A percentile compares a stretch with the other conserved stretches of the same genome.
Evolutionary conservation across 2,797 vertebrate species (phyloP).

Genomic region (Argya squamiceps): DNA sequence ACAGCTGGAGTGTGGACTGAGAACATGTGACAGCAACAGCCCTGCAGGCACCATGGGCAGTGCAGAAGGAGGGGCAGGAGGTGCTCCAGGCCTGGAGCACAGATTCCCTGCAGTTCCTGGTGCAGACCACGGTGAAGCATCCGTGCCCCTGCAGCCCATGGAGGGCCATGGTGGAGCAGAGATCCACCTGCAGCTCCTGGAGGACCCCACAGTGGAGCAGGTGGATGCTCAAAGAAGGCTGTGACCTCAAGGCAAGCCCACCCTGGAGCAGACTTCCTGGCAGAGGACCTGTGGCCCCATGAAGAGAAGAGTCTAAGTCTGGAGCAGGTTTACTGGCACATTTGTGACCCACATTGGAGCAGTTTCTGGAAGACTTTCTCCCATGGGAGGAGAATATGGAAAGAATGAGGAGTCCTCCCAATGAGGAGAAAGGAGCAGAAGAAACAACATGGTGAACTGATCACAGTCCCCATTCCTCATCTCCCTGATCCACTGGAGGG

Average conservation of each 20-base stretch:
- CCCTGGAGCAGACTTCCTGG: not conserved
- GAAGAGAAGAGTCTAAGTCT: not conserved
- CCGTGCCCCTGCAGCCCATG: not conserved
- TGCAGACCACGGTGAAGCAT: not conserved
- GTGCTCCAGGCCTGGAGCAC: fast-evolving
- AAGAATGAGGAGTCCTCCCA: not conserved
- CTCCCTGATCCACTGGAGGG: not conserved
- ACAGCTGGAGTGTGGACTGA: not conserved
- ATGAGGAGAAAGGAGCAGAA: not conserved
- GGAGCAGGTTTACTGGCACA: not conserved
- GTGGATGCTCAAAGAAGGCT: not conserved
- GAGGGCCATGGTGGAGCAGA: fast-evolving
- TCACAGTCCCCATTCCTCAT: not conserved
- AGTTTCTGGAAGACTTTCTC: not conserved
- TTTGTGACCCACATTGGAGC: not conserved
- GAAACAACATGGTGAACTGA: not conserved
- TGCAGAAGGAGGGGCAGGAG: not conserved
- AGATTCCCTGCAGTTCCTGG: not conserved
- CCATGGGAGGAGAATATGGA: not conserved
- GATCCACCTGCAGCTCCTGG: not conserved
- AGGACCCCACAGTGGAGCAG: not conserved
- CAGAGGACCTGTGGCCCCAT: not conserved
- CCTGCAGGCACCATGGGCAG: not conserved
- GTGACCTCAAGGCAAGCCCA: not conserved
- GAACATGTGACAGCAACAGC: not conserved